Percentiles rank a stretch among this genome's conserved stretches.
phyloP scores from a whole-genome alignment of 1,140 invertebrate species.

The fruit fly (Drosophila melanogaster) region Release_6_plus_ISO1_MT NC_004354.4:5517001-5517500 shows the following conservation, averaged over 20 bases:
- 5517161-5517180: not conserved
- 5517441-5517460: slow-evolving; percentile 62
- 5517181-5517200: slow-evolving; percentile 5
- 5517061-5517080: no score
- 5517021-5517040: no score
- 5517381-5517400: not conserved
- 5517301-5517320: not conserved
- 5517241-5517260: slow-evolving; percentile 24
- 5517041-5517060: no score
- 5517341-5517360: not conserved
- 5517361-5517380: not conserved
- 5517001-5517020: no score
- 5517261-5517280: slow-evolving; percentile 52
- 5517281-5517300: slow-evolving; percentile 46
- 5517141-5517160: slow-evolving; percentile 1
- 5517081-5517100: not conserved
- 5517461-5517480: slow-evolving; percentile 64
- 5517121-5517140: slow-evolving; percentile 6
- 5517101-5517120: slow-evolving; percentile 31
- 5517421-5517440: slow-evolving; percentile 50
- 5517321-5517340: no score
- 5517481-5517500: slow-evolving; percentile 66
- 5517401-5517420: not conserved
- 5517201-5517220: slow-evolving; percentile 19
- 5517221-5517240: slow-evolving; percentile 45